Percentiles rank a stretch among this genome's conserved stretches.
phyloP scores from a whole-genome alignment of 2,888 invertebrate species.

The Habroteleia sp. region DNA sequence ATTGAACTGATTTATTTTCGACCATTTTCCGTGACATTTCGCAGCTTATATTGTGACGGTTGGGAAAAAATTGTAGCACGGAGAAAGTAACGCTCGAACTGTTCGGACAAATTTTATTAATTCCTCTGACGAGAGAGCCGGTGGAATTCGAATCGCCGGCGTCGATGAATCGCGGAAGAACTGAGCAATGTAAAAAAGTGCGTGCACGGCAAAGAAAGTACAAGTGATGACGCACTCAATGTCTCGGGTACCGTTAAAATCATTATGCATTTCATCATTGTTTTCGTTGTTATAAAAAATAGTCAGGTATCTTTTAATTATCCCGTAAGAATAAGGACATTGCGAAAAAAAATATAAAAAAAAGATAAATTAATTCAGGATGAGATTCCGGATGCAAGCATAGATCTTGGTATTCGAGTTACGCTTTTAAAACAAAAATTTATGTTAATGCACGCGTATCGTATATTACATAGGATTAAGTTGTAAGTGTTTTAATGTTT shows the following conservation, averaged over 20 bases:
- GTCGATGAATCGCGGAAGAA: constrained; percentile 54
- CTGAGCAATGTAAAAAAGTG: constrained; percentile 37
- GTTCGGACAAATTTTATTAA: constrained; percentile 57
- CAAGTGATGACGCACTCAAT: constrained; percentile 48
- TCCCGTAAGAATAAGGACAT: constrained; percentile 17
- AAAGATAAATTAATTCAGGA: constrained; percentile 1
- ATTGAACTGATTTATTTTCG: constrained; percentile 44
- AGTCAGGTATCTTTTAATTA: constrained; percentile 37
- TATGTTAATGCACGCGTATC: constrained; percentile 9
- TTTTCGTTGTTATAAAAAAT: constrained; percentile 35
- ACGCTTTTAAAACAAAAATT: background rate
- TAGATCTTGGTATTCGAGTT: background rate
- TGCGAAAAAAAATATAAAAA: constrained; percentile 9
- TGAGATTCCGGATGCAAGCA: constrained; percentile 12
- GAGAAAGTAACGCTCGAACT: constrained; percentile 50
- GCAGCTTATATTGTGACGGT: constrained; percentile 1
- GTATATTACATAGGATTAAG: constrained; percentile 7
- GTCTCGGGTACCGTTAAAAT: constrained; percentile 46
- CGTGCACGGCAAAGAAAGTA: constrained; percentile 47
- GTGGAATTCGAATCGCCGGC: constrained; percentile 42
- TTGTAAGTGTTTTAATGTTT: constrained; percentile 1
- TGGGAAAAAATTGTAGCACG: constrained; percentile 39
- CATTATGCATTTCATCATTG: constrained; percentile 53
- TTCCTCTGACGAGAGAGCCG: constrained; percentile 43
- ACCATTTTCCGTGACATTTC: constrained; percentile 24